Evolutionary conservation across 2,797 vertebrate species (phyloP), one percentile per base, ranked within the genome.

Genomic region (Urosaurus nigricauda): DNA sequence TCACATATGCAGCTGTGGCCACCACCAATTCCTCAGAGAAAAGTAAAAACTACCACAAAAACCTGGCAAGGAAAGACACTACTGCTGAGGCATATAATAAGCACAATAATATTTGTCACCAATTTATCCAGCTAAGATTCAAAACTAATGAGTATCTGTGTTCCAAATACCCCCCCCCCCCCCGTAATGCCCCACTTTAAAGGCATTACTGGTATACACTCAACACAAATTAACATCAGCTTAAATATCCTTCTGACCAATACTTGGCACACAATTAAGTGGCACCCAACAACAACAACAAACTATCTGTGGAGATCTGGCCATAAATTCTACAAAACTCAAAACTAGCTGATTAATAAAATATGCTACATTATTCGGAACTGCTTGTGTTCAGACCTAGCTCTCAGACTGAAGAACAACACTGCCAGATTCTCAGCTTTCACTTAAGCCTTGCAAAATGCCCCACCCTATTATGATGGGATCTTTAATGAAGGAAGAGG

Each of bases 221-320:
- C 37, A 71, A 17, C 47, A n/a, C 53, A 85, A 73, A 89, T 79
- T 24, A 71, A 63, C 24, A 73, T 16, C 75, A 73, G 35, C 7
- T 37, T 65, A 85, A 85, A 37, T 71, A 84, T 21, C 35, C 35
- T 84, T 70, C 74, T 84, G 51, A 79, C 51, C 51, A 84, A 51
- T 43, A 35, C 63, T 84, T 84, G n/a, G 17, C 29, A n/a, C 83
- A 71, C 16, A 65, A 43, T 79, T 79, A 63, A 79, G 47, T 87
- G 43, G 77, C 63, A 35, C 60, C 24, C 47, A 26, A n/a, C n/a
- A 53, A 43, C 9, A 68, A 17, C 51, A 86, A 68, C 68, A 43
- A 65, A 65, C 2, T 8, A 51, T 37, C 19, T 79, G 85, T 26
- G 9, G 60, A 43, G 58, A 79, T 86, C 58, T 65, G 74, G 40